Percentiles rank a stretch among this genome's conserved stretches.
Conservation (phyloP, 2,888 invertebrate genomes). For the Xestia xanthographa region DNA sequence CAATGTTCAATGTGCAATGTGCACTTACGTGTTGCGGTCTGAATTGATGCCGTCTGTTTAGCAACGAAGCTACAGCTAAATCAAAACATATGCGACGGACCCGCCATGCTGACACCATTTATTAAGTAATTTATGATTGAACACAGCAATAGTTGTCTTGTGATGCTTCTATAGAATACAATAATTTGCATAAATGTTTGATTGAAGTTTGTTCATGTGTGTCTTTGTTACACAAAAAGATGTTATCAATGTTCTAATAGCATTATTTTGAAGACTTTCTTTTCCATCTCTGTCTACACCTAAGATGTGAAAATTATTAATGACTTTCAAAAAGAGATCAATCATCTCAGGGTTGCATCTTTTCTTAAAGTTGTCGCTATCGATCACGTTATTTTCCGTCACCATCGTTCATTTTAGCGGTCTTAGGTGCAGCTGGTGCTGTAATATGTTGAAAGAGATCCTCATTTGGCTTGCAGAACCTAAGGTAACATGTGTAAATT, state of each 20-base stretch:
- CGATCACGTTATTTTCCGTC: not conserved
- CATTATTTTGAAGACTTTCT: not conserved
- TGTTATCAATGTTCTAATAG: not conserved
- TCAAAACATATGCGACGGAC: slow-evolving; percentile 75
- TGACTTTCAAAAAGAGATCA: not conserved
- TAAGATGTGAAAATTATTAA: not conserved
- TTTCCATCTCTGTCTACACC: not conserved
- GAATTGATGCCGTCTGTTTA: slow-evolving; percentile 65
- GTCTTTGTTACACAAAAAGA: slow-evolving; percentile 1
- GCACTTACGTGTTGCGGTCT: slow-evolving; percentile 52
- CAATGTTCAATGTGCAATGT: slow-evolving; percentile 36
- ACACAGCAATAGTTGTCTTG: slow-evolving; percentile 63
- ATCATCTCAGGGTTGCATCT: not conserved
- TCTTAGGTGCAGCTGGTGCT: not conserved
- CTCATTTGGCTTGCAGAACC: not conserved
- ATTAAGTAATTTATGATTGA: slow-evolving; percentile 77
- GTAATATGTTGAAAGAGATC: not conserved
- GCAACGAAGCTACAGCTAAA: slow-evolving; percentile 69
- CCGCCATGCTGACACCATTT: slow-evolving; percentile 74
- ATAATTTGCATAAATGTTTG: not conserved
- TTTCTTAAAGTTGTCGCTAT: not conserved
- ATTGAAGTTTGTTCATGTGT: not conserved
- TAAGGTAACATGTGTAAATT: slow-evolving; percentile 3
- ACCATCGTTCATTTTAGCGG: not conserved
- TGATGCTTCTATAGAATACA: slow-evolving; percentile 24